Evolutionary conservation across 2,888 invertebrate genomes (phyloP).

Genomic region (Capitulum mitella): DNA sequence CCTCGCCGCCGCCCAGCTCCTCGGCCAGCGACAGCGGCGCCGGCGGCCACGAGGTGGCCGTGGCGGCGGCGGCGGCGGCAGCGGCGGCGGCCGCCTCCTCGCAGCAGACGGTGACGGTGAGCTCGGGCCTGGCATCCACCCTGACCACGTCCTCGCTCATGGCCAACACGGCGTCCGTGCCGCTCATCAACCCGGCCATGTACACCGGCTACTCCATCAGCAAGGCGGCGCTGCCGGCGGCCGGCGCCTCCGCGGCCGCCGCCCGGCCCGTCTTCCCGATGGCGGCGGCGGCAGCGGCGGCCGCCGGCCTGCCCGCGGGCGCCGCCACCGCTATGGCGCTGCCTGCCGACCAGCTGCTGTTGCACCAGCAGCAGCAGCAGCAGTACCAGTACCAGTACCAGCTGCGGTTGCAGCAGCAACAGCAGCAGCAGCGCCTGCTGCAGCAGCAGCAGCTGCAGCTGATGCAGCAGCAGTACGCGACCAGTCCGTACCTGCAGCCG

Average conservation of each 20-base stretch:
- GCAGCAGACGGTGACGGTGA: background rate
- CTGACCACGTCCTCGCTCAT: background rate
- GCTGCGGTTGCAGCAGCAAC: slow-evolving; percentile 26
- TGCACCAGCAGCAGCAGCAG: slow-evolving; percentile 27
- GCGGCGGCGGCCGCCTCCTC: background rate
- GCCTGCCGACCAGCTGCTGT: slow-evolving; percentile 30
- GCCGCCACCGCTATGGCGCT: slow-evolving; percentile 31
- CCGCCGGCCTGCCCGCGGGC: slow-evolving; percentile 26
- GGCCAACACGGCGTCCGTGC: background rate
- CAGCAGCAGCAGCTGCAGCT: background rate
- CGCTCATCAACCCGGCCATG: slow-evolving; percentile 23
- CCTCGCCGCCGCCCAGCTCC: slow-evolving; percentile 46
- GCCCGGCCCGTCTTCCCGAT: background rate
- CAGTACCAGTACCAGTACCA: slow-evolving; percentile 29
- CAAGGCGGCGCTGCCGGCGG: slow-evolving; percentile 23
- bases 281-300: background rate
- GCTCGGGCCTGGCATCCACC: background rate
- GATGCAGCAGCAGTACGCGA: background rate
- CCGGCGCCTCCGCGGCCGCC: slow-evolving; percentile 18
- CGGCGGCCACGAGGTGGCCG: slow-evolving; percentile 23
- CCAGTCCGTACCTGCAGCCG: background rate
- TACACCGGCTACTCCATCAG: slow-evolving; percentile 1
- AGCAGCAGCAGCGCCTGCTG: background rate
- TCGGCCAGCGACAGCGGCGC: slow-evolving; percentile 39
- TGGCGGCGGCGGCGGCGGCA: slow-evolving; percentile 13